Conservation (phyloP, 2,888 invertebrate genomes). For the Spodoptera picta region DNA sequence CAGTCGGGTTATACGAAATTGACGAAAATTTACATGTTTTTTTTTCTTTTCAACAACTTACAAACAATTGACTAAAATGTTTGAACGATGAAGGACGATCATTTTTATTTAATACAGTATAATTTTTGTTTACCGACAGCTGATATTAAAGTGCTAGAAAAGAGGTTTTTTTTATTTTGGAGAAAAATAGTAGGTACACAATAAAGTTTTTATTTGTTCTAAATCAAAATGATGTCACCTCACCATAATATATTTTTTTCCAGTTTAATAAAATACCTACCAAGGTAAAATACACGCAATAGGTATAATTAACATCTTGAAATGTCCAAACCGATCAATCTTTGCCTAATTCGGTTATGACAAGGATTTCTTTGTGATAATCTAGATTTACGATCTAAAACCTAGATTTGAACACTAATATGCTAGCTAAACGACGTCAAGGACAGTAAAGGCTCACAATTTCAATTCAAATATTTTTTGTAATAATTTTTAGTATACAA, state of each 20-base stretch:
- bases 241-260: constrained; percentile 21
- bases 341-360: constrained; percentile 49
- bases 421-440: constrained; percentile 48
- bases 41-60: constrained; percentile 60
- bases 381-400: constrained; percentile 49
- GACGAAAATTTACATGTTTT: constrained; percentile 66
- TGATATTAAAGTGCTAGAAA: too few relatives aligned
- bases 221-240: constrained; percentile 23
- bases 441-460: constrained; percentile 30
- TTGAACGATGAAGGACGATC: constrained; percentile 16
- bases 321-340: constrained; percentile 38
- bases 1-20: constrained; percentile 76
- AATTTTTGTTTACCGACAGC: too few relatives aligned
- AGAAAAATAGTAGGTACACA: background rate
- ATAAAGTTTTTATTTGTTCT: background rate
- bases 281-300: constrained; percentile 32
- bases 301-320: constrained; percentile 29
- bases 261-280: constrained; percentile 32
- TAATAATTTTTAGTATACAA: constrained; percentile 49
- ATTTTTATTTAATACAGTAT: background rate
- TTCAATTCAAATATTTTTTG: constrained; percentile 41
- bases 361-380: constrained; percentile 37
- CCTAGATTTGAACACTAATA: constrained; percentile 55
- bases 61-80: constrained; percentile 52
- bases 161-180: background rate